Conservation (phyloP, 2,113 vertebrate genomes). For the Stigmatopora argus region DNA sequence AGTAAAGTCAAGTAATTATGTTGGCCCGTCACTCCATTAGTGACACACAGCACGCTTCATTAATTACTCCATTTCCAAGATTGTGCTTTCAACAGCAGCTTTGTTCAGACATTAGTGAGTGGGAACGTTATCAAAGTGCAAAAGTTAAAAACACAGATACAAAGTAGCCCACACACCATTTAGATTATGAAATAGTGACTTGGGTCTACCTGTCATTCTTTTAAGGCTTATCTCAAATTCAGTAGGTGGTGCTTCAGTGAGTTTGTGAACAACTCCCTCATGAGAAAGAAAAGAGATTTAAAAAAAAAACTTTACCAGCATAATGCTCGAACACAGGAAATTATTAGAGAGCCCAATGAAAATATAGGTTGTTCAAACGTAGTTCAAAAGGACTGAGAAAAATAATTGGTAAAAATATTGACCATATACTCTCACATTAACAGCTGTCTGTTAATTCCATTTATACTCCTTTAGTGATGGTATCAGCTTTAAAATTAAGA, state of each 20-base stretch:
- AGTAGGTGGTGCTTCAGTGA: constrained; percentile 36
- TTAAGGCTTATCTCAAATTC: constrained; percentile 33
- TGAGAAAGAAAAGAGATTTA: constrained; percentile 11
- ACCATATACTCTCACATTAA: no score
- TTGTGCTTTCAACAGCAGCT: constrained; percentile 13
- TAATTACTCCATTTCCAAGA: constrained; percentile 28
- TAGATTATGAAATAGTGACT: constrained; percentile 27
- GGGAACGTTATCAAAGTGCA: constrained; percentile 16
- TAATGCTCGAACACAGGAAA: constrained; percentile 11
- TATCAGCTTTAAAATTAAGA: no score
- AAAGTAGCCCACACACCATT: constrained; percentile 3
- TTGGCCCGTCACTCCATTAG: constrained; percentile 16
- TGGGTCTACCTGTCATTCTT: constrained; percentile 27
- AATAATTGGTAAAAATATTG: no score
- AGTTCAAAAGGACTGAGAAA: neutral
- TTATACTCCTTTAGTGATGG: no score
- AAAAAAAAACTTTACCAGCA: constrained; percentile 11
- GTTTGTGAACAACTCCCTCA: constrained; percentile 22
- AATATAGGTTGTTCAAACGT: neutral
- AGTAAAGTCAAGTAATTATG: neutral
- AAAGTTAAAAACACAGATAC: constrained; percentile 17
- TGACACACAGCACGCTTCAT: constrained; percentile 28
- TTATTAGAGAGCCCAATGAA: neutral
- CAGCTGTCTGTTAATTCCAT: no score
- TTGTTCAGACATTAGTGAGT: constrained; percentile 17